A percentile compares a stretch with the other conserved stretches of the same genome.
These are phyloP conservation scores for Vulpes vulpes DNA, from an alignment of 2,113 vertebrate genomes.

Conservation along the genomic window DNA sequence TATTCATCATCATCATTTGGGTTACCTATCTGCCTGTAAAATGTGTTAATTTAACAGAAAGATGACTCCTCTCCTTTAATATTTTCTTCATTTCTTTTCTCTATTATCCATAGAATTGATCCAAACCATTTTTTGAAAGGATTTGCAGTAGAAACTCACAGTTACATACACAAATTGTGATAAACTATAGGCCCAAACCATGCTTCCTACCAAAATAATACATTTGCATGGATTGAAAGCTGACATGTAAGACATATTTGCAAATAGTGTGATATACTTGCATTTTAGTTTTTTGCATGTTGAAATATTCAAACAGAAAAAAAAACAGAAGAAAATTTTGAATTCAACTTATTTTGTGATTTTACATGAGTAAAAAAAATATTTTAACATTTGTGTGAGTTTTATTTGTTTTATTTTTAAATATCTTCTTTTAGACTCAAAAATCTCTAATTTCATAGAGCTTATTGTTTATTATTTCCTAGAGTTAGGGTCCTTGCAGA, in stretches of 20 bases:
- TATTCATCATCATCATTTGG: neutral
- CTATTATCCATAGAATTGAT: neutral
- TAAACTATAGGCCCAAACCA: neutral
- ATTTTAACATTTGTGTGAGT: neutral
- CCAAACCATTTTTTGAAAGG: neutral
- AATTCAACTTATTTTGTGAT: neutral
- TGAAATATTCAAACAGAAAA: neutral
- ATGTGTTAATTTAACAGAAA: neutral
- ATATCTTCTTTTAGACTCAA: neutral
- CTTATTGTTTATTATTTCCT: neutral
- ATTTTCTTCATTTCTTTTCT: neutral
- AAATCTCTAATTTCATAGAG: neutral
- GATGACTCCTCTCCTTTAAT: neutral
- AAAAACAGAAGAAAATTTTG: slow-evolving; percentile 4
- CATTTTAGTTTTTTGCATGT: neutral
- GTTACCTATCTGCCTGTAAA: neutral
- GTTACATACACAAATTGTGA: neutral
- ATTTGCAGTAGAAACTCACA: neutral
- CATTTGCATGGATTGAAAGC: neutral
- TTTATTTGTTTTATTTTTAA: neutral
- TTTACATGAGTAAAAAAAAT: neutral
- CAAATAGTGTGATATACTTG: neutral
- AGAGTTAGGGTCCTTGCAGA: neutral
- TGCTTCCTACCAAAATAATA: neutral
- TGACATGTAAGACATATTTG: neutral